Conservation (phyloP, 2,888 invertebrate genomes). For the Aleiodes alternator region DNA sequence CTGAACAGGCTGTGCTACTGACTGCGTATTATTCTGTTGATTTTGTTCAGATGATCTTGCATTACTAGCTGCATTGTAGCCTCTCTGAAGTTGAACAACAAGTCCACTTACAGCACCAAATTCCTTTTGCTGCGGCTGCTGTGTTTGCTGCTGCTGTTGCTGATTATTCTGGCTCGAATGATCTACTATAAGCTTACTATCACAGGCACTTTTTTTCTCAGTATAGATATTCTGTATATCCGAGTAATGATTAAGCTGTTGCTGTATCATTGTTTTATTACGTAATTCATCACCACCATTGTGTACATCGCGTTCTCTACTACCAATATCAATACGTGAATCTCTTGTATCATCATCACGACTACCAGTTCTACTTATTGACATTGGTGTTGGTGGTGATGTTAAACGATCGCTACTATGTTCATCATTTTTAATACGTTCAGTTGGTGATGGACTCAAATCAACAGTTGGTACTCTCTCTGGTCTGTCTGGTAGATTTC, state of each 20-base stretch:
- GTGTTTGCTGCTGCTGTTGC: conserved; percentile 60
- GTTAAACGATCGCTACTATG: conserved; percentile 69
- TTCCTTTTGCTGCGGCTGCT: conserved; percentile 59
- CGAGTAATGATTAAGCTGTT: conserved; percentile 71
- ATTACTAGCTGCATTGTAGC: conserved; percentile 63
- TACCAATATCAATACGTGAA: conserved; percentile 67
- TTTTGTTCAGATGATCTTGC: conserved; percentile 51
- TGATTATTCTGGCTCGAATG: conserved; percentile 75
- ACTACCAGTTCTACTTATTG: conserved; percentile 66
- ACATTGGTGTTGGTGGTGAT: conserved; percentile 70
- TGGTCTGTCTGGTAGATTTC: conserved; percentile 67
- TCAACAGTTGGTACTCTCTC: conserved; percentile 73
- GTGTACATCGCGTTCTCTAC: conserved; percentile 69
- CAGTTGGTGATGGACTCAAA: conserved; percentile 72
- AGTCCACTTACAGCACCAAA: conserved; percentile 67
- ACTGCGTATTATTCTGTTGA: conserved; percentile 53
- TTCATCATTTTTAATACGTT: conserved; percentile 67
- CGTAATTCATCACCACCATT: conserved; percentile 65
- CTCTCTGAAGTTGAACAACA: conserved; percentile 72
- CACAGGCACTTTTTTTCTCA: conserved; percentile 77
- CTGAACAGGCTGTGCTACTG: conserved; percentile 48
- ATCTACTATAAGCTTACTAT: conserved; percentile 76
- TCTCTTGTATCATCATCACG: conserved; percentile 69
- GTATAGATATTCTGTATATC: conserved; percentile 73
- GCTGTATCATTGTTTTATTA: conserved; percentile 56